Evolutionary conservation across 2,797 vertebrate genomes (phyloP).

Genomic region (Buceros bicornis): DNA sequence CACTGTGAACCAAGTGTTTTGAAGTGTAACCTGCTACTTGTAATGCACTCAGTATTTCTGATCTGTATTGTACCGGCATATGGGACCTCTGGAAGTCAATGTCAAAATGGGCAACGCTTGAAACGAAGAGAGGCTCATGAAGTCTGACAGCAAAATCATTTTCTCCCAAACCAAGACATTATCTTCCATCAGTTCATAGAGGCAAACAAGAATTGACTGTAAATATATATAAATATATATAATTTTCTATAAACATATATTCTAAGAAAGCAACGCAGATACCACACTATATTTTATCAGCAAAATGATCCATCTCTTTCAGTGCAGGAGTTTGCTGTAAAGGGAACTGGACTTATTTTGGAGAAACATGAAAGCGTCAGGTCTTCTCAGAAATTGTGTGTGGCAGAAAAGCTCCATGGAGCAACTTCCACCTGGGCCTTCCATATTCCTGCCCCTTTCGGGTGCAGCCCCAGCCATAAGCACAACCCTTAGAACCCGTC

Average conservation of each 20-base stretch:
- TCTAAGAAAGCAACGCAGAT: neutral
- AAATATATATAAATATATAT: neutral
- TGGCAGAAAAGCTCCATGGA: neutral
- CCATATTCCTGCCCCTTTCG: neutral
- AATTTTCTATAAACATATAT: neutral
- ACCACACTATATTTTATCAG: neutral
- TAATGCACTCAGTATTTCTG: constrained; percentile 75
- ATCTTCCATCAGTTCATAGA: neutral
- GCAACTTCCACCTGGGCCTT: neutral
- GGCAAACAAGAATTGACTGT: neutral
- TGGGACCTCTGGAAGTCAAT: neutral
- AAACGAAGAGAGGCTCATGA: neutral
- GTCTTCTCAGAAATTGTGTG: neutral
- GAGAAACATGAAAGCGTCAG: neutral
- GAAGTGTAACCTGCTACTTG: constrained; percentile 80
- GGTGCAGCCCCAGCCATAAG: neutral
- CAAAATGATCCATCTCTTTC: neutral
- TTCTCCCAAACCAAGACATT: neutral
- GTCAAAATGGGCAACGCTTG: neutral
- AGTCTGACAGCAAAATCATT: constrained; percentile 7
- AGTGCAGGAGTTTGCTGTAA: neutral
- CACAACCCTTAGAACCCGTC: neutral
- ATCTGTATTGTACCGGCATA: constrained; percentile 56
- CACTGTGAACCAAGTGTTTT: constrained; percentile 77
- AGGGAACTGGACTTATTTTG: neutral